A percentile compares a stretch with the other conserved stretches of the same genome.
phyloP scores from a whole-genome alignment of 2,888 invertebrate species.

The Pachydiplax longipennis region DNA sequence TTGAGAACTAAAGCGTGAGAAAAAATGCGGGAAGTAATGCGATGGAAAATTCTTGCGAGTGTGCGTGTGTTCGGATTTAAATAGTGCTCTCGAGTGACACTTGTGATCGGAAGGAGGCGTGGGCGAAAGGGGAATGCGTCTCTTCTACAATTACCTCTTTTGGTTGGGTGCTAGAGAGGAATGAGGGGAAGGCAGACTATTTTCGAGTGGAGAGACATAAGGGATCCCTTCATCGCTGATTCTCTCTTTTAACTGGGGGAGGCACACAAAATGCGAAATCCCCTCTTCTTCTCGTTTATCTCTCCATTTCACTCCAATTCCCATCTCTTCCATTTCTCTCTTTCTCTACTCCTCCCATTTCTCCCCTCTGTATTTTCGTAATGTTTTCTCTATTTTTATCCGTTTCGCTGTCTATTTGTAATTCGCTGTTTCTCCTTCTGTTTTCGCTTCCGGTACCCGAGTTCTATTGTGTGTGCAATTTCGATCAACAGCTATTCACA shows the following conservation, averaged over 20 bases:
- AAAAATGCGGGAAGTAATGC: background rate
- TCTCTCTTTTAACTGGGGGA: background rate
- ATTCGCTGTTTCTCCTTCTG: no score
- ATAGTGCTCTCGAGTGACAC: background rate
- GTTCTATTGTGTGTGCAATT: no score
- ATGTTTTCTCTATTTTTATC: no score
- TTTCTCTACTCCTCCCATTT: background rate
- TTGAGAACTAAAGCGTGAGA: background rate
- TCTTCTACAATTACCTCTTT: conserved; percentile 10
- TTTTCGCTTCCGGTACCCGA: no score
- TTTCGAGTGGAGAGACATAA: conserved; percentile 19
- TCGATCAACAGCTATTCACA: no score
- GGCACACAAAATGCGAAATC: conserved; percentile 6
- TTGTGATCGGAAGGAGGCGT: background rate
- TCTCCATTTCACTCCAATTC: background rate
- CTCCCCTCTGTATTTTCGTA: background rate
- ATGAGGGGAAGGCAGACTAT: background rate
- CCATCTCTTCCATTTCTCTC: no score
- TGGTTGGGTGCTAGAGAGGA: background rate
- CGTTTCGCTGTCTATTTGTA: no score
- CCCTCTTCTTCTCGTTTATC: background rate
- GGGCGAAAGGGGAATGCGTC: background rate
- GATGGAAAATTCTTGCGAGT: background rate
- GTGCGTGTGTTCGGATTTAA: background rate
- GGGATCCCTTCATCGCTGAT: conserved; percentile 20